Percentiles rank a stretch among this genome's conserved stretches.
phyloP scores from a whole-genome alignment of 1,140 invertebrate genomes.

The Tribolium castaneum region DNA sequence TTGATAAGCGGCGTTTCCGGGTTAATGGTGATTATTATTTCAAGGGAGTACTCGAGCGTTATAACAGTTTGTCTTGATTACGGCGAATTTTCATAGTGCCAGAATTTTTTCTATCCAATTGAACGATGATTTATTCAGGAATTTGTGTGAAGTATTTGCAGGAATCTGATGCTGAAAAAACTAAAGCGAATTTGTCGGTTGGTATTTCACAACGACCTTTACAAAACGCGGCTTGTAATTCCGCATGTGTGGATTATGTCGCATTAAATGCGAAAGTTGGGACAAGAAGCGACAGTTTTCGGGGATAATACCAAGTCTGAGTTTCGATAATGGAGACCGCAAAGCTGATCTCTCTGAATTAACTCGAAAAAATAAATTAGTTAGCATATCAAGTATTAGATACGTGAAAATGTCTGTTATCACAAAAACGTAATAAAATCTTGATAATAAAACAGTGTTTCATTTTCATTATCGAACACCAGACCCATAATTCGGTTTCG shows the following conservation, averaged over 20 bases:
- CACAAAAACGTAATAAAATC: too few species aligned
- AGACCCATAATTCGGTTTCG: background rate
- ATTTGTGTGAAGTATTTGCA: background rate
- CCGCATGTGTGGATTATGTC: background rate
- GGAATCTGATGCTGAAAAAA: background rate
- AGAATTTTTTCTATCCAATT: background rate
- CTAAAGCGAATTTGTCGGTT: background rate
- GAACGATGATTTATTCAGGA: background rate
- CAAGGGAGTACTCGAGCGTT: background rate
- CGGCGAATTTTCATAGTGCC: background rate
- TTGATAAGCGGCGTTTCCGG: background rate
- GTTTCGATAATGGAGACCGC: too few species aligned
- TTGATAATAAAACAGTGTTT: too few species aligned
- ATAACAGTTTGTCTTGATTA: background rate
- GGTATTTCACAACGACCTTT: background rate
- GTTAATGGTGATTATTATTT: conserved; percentile 6
- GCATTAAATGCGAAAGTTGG: background rate
- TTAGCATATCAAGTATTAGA: too few species aligned
- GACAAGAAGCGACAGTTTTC: background rate
- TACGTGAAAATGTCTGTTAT: too few species aligned
- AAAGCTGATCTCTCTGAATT: too few species aligned
- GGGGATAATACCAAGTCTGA: background rate
- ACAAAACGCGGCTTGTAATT: background rate
- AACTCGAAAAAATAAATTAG: too few species aligned
- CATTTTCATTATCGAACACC: too few species aligned